phyloP scores from a whole-genome alignment of 2,888 invertebrate genomes.

The Syritta pipiens region DNA sequence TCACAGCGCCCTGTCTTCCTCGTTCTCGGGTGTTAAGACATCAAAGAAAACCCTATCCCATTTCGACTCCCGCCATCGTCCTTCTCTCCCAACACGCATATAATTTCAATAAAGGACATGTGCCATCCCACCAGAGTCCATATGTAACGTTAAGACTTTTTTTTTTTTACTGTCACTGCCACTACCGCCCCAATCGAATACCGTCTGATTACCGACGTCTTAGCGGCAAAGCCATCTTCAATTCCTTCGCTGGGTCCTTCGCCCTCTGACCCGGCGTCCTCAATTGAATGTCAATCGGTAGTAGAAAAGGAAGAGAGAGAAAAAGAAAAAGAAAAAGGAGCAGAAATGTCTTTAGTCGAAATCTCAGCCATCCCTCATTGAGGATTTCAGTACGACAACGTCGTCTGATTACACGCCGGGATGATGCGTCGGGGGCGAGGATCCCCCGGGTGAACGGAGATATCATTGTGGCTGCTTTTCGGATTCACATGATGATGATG shows the following conservation, averaged over 20 bases:
- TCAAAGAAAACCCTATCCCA: constrained; percentile 36
- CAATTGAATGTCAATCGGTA: constrained; percentile 49
- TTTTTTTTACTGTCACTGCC: constrained; percentile 3
- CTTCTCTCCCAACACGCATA: constrained; percentile 37
- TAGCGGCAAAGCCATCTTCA: constrained; percentile 23
- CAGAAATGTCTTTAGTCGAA: constrained; percentile 22
- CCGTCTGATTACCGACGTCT: constrained; percentile 53
- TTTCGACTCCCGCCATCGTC: not conserved
- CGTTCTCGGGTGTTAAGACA: not conserved
- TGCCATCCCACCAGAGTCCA: constrained; percentile 47
- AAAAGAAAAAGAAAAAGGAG: constrained; percentile 9
- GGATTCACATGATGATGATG: constrained; percentile 58
- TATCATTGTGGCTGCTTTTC: constrained; percentile 37
- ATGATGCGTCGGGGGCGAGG: constrained; percentile 27
- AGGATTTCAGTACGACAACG: constrained; percentile 51
- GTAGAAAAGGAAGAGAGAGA: constrained; percentile 34
- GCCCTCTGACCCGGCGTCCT: not conserved
- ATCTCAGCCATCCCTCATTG: constrained; percentile 62
- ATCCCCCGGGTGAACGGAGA: constrained; percentile 16
- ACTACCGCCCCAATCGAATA: constrained; percentile 37
- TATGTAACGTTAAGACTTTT: constrained; percentile 53
- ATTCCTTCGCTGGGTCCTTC: not conserved
- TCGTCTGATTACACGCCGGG: constrained; percentile 50
- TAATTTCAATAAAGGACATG: constrained; percentile 54
- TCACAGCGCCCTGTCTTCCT: no score